Conservation (phyloP, 2,797 vertebrate genomes). For the Petrocephalus schoutedeni region DNA sequence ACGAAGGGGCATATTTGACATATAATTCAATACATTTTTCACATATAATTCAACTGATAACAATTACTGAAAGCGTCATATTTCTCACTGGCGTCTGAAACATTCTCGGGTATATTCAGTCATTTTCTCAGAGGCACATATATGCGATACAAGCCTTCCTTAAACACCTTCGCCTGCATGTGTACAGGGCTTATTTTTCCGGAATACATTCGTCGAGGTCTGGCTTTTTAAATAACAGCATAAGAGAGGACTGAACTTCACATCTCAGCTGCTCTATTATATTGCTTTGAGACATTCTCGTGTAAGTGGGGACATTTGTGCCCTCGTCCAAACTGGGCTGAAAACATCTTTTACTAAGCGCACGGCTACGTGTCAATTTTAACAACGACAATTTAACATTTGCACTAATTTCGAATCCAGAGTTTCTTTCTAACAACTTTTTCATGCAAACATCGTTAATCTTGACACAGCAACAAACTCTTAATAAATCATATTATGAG, state of each 20-base stretch:
- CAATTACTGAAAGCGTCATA: not conserved
- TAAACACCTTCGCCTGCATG: not conserved
- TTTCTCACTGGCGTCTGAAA: conserved; percentile 8
- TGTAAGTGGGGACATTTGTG: not conserved
- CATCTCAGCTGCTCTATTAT: not conserved
- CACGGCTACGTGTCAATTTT: not conserved
- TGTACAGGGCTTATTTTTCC: not conserved
- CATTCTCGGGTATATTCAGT: not conserved
- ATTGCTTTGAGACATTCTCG: not conserved
- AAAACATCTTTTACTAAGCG: not conserved
- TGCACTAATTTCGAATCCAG: not conserved
- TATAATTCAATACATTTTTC: not conserved
- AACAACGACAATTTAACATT: not conserved
- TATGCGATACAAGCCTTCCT: not conserved
- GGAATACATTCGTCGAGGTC: not conserved
- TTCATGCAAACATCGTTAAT: not conserved
- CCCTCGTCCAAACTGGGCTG: not conserved
- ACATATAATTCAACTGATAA: not conserved
- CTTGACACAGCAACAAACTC: not conserved
- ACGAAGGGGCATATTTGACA: not conserved
- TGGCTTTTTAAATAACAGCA: not conserved
- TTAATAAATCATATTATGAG: conserved; percentile 11
- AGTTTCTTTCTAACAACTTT: not conserved
- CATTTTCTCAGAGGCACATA: not conserved
- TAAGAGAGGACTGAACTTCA: not conserved